These are phyloP conservation scores for Phrynocephalus guinanensis DNA, from an alignment of 2,797 vertebrate species.

Conservation along the genomic window DNA sequence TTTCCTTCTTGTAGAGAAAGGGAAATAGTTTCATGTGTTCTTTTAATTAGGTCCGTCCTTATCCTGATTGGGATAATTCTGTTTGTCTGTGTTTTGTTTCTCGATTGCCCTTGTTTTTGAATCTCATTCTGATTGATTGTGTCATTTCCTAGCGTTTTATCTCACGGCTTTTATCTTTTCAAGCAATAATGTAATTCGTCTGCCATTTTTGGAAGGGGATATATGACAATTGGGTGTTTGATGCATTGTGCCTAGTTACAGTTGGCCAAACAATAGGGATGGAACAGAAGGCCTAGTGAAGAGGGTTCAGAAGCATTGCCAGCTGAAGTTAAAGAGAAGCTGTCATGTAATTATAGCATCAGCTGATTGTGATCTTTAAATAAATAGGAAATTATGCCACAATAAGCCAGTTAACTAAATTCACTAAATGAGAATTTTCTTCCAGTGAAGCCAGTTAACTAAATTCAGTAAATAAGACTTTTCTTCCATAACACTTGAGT, in stretches of 20 bases:
- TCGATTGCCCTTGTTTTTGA: slow-evolving; percentile 22
- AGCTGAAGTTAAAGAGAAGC: slow-evolving; percentile 15
- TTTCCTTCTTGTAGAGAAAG: background rate
- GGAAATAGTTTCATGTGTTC: background rate
- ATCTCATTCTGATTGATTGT: slow-evolving; percentile 12
- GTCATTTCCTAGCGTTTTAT: background rate
- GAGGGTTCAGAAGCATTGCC: slow-evolving; percentile 21
- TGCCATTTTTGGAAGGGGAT: slow-evolving; percentile 25
- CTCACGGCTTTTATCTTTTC: slow-evolving; percentile 17
- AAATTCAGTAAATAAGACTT: background rate
- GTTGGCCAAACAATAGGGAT: slow-evolving; percentile 32
- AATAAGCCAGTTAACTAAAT: slow-evolving; percentile 43
- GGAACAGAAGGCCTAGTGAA: slow-evolving; percentile 51
- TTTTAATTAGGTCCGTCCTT: background rate
- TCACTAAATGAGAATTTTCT: slow-evolving; percentile 39
- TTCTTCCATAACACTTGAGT: background rate
- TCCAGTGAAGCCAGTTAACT: slow-evolving; percentile 21
- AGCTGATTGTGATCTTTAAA: slow-evolving; percentile 35
- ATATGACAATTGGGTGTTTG: slow-evolving; percentile 44
- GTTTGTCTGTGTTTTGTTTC: background rate
- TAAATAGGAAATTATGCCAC: slow-evolving; percentile 47
- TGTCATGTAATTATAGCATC: slow-evolving; percentile 33
- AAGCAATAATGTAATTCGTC: slow-evolving; percentile 8
- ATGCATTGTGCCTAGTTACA: background rate
- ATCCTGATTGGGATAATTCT: background rate